Base-by-base conservation (phyloP, 2,113 vertebrate genomes). In the Oreamnos americanus region DNA sequence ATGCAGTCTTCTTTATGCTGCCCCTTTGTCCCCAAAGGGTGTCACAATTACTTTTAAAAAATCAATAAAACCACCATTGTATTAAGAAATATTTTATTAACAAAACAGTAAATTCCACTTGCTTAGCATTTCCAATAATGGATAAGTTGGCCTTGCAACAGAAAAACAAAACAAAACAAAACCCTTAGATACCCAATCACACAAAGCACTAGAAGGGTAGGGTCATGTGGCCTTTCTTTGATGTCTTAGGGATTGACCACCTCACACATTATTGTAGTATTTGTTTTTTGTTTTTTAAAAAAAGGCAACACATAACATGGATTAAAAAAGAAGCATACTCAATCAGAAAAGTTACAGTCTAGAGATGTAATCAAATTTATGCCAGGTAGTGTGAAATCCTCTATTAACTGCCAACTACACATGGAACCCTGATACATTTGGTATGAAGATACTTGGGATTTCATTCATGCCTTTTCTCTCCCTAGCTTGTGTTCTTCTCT, bases 31-130 rank as follows among this genome's bases (percentile, higher is more conserved):
- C n/a, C 57, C 71, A 94, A 90, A 47, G 79, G 45, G 47, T 60
- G 93, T 17, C 16, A 0, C 15, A 23, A 23, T 6, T 43, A 76
- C 71, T 71, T 74, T 57, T 51, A 74, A 15, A 47, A 91, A 98
- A 98, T 98, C 95, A 98, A 49, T 96, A 97, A 99, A 96, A 85
- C 96, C 98, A 91, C 90, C 95, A 97, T 98, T 99, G 99, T 99
- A 99, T 99, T 99, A 99, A 99, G 99, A 99, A 99, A 99, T 99
- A 99, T 99, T 99, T 99, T 99, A 99, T 99, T 99, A 99, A 99
- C 99, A 99, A 99, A 99, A 99, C 99, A 99, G 99, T 99, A 99
- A 99, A 99, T 99, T 99, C 99, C 99, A 99, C 99, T 99, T 99
- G 99, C 99, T 99, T 99, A 99, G 99, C 99, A 99, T 99, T 99